Base-by-base conservation (phyloP, 2,888 invertebrate species). In the Phytoseiulus persimilis region DNA sequence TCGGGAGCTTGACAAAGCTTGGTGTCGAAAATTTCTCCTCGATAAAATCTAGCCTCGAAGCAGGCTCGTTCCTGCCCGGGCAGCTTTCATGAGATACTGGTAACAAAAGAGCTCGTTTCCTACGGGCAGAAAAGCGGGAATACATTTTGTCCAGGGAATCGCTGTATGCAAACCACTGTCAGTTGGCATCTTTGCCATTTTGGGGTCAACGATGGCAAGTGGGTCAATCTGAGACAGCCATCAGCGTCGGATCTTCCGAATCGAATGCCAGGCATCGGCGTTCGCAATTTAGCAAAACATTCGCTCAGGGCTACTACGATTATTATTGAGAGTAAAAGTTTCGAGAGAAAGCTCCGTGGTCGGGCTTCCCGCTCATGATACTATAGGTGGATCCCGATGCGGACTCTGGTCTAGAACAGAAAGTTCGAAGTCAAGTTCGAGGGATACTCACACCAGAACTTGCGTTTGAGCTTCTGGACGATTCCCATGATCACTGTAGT, bases 381-480 rank as follows among this genome's bases (percentile, higher is more conserved):
- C 39, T 6, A 39, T 39, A 3, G 39, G 5, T 9, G 3, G 39
- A 39, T 39, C 9, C 39, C 39, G 39, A 6, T 6, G 39, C 3
- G 9, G 39, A 39, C 39, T 39, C 9, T 9, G 39, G 39, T 39
- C 9, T 9, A 6, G 3, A n/a, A n/a, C n/a, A 9, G 39, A 6
- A 9, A 9, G 5, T 39, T 39, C 39, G 9, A 39, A 39, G 3
- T 39, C 39, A 39, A 39, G 39, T 39, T 39, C 39, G 9, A 39
- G 39, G 39, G 5, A n/a, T 87, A 87, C 87, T 87, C 32, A 87
- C 87, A 87, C 87, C 87, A 87, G 33, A 87, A 87, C 32, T 87
- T 87, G 39, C 87, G 87, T 32, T 87, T 87, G 32, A 87, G 87
- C 33, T 87, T 87, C 33, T 87, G 87, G 23, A 87, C 87, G 39